Evolutionary conservation across 1,140 invertebrate species (phyloP), one percentile per base, ranked within the genome.

Genomic region (Sarcophaga peregrina): DNA sequence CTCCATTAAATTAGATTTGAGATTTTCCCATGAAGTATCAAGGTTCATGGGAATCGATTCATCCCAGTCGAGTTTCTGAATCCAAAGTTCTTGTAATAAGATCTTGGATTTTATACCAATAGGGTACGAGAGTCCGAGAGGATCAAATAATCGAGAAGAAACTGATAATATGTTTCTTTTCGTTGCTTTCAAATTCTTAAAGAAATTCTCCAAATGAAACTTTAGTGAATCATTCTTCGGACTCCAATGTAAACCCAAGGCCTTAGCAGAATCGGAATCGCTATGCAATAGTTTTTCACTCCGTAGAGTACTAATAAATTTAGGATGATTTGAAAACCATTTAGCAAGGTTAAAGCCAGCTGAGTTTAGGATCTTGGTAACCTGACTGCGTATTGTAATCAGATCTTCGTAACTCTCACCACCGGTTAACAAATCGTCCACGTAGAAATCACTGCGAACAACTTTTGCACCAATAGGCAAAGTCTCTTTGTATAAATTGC

Each of bases 391-490:
- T n/a, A 62, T 46, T 68, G 8, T 4, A 13, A 48, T n/a, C 8
- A 58, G 48, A 10, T 82, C 52, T 17, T 68, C 81, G 7, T 82
- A n/a, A n/a, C n/a, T n/a, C n/a, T 62, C 8, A 47, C 81, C 8
- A n/a, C n/a, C n/a, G n/a, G 76, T 83, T 0, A 90, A 20, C 8
- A 90, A 20, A 84, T 91, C 91, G 85, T 92, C 90, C 8, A 92
- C 88, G 82, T 89, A 90, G 80, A 87, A 87, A 20, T 86, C 87
- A 75, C 90, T 86, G 76, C 20, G 62, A 5, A 87, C 86, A 15
- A 86, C 83, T 52, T 85, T 73, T 74, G 85, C 73, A 54, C 85
- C 87, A 11, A 72, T 52, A 46, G 88, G 86, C 85, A 83, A 88
- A 10, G 48, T 78, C 1, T 72, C 7, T 76, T 45, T 20, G 82